These are phyloP conservation scores for Platichthys stellatus DNA, from an alignment of 2,113 vertebrate species.

Conservation along the genomic window DNA sequence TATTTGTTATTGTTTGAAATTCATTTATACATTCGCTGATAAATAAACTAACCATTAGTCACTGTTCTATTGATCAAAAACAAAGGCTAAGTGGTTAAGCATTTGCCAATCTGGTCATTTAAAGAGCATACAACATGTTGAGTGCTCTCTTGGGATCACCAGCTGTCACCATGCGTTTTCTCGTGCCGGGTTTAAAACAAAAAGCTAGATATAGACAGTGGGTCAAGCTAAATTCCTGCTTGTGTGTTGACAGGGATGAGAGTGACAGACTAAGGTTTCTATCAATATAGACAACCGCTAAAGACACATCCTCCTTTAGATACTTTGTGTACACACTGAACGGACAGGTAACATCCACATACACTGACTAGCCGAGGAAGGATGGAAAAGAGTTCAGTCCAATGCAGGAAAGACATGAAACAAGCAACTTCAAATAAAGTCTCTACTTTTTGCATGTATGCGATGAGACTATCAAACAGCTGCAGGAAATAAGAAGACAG, in stretches of 20 bases:
- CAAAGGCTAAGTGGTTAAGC: constrained; percentile 6
- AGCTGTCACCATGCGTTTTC: constrained; percentile 28
- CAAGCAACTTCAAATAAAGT: neutral
- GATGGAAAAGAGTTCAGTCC: constrained; percentile 8
- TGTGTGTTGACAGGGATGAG: constrained; percentile 32
- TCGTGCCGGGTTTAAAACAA: constrained; percentile 46
- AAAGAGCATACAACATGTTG: constrained; percentile 23
- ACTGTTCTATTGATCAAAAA: constrained; percentile 2
- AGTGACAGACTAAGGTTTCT: constrained; percentile 48
- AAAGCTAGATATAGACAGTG: constrained; percentile 25
- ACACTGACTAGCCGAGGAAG: constrained; percentile 8
- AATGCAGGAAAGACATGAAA: neutral
- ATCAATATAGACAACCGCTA: constrained; percentile 13
- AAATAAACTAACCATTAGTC: neutral
- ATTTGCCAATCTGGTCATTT: constrained; percentile 9
- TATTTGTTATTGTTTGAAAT: neutral
- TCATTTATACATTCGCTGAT: neutral
- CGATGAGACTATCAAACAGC: neutral
- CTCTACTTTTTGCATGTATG: neutral
- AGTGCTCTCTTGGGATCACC: constrained; percentile 21
- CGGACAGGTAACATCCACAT: constrained; percentile 8
- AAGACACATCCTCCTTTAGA: constrained; percentile 29
- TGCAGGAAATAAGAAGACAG: neutral
- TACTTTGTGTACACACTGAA: constrained; percentile 27
- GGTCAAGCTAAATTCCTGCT: constrained; percentile 31